Evolutionary conservation across 2,888 invertebrate genomes (phyloP).

Genomic region (Hirudinaria manillensis): DNA sequence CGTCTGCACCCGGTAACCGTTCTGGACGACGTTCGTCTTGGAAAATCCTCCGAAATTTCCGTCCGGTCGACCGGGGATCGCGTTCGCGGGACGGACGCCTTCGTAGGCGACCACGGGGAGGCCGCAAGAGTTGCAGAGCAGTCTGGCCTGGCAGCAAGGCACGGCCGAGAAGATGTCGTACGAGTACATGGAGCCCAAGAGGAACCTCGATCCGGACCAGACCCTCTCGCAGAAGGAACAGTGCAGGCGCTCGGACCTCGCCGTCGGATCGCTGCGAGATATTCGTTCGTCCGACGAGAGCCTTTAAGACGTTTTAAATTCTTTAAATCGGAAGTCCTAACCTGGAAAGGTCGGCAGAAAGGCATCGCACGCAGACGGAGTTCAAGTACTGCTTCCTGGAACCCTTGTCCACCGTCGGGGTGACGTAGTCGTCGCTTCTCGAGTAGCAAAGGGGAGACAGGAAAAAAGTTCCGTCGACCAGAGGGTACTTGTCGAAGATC

Average conservation of each 20-base stretch:
- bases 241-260: constrained; percentile 37
- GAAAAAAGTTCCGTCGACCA: constrained; percentile 96
- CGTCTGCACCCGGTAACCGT: not conserved
- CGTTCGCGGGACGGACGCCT: not conserved
- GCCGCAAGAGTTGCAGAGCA: constrained; percentile 87
- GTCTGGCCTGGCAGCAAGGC: constrained; percentile 86
- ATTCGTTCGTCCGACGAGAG: not conserved
- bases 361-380: constrained; percentile 79
- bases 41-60: not conserved
- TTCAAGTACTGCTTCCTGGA: constrained; percentile 67
- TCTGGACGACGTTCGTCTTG: constrained; percentile 11
- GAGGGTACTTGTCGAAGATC: constrained; percentile 87
- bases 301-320: not conserved
- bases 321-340: constrained; percentile 29
- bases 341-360: constrained; percentile 63
- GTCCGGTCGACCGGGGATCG: not conserved
- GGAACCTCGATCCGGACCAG: constrained; percentile 75
- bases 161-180: constrained; percentile 96
- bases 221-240: constrained; percentile 48
- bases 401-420: constrained; percentile 23
- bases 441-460: constrained; percentile 76
- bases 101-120: constrained; percentile 28
- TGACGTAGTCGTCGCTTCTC: constrained; percentile 15
- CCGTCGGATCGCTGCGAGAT: not conserved
- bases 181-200: constrained; percentile 82